Conservation (phyloP, 2,888 invertebrate genomes). For the Drosophila nr. medialis region DNA sequence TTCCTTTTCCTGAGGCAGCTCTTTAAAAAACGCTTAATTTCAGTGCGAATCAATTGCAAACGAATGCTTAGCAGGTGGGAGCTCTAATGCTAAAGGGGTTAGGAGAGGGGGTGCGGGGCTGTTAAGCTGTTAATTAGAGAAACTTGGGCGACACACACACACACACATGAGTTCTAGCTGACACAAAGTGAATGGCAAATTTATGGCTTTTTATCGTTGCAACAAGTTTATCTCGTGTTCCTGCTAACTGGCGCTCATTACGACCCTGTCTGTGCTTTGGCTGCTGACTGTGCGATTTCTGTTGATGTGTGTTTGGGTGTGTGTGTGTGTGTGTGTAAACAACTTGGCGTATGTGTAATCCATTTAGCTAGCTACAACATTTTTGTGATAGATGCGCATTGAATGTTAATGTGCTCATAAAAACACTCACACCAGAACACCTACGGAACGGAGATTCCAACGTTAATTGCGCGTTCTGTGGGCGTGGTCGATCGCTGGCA, state of each 20-base stretch:
- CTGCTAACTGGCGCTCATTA: constrained; percentile 73
- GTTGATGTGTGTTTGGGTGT: constrained; percentile 11
- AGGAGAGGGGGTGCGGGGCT: constrained; percentile 3
- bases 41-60: constrained; percentile 73
- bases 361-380: constrained; percentile 39
- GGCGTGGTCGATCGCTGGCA: constrained; percentile 16
- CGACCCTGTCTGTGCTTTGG: constrained; percentile 38
- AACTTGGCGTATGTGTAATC: constrained; percentile 60
- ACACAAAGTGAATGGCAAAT: constrained; percentile 60
- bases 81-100: background rate
- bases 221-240: constrained; percentile 76
- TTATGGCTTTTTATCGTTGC: constrained; percentile 75
- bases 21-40: constrained; percentile 32
- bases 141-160: constrained; percentile 27
- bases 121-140: constrained; percentile 70
- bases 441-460: background rate
- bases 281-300: constrained; percentile 48
- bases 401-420: constrained; percentile 55
- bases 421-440: constrained; percentile 5
- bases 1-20: background rate
- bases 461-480: constrained; percentile 33
- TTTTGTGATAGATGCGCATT: constrained; percentile 35
- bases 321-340: constrained; percentile 31
- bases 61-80: constrained; percentile 14
- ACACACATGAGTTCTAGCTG: constrained; percentile 1